Evolutionary conservation across 2,888 invertebrate genomes (phyloP).

Genomic region (Plutella xylostella): DNA sequence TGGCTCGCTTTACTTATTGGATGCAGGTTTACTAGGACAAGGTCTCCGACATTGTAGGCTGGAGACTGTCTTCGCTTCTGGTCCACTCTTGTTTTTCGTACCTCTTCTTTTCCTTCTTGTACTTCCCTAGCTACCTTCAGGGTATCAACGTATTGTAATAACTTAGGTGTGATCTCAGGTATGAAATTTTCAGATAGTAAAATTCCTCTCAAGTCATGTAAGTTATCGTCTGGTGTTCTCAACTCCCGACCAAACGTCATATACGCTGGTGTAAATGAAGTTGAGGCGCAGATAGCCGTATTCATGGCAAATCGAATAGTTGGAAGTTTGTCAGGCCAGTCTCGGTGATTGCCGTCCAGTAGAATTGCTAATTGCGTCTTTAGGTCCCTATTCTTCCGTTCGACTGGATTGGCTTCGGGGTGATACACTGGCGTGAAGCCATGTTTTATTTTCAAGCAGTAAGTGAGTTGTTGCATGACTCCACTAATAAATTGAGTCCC

Average conservation of each 20-base stretch:
- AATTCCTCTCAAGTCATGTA: too few species aligned
- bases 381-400: constrained; percentile 22
- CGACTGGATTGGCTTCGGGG: constrained; percentile 22
- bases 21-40: too few species aligned
- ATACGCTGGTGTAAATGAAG: background rate
- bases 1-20: too few species aligned
- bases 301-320: background rate
- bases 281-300: background rate
- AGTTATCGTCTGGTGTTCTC: background rate
- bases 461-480: constrained; percentile 28
- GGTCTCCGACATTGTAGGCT: too few species aligned
- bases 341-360: too few species aligned
- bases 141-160: background rate
- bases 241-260: background rate
- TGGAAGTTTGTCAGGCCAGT: background rate
- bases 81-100: too few species aligned
- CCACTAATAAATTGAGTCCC: constrained; percentile 28
- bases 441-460: constrained; percentile 24
- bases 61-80: too few species aligned
- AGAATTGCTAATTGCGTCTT: constrained; percentile 19
- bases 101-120: background rate
- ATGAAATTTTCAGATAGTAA: background rate
- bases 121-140: background rate
- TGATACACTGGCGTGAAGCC: constrained; percentile 13
- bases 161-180: background rate